Conservation (phyloP, 1,140 invertebrate genomes). For the Cydia splendana region DNA sequence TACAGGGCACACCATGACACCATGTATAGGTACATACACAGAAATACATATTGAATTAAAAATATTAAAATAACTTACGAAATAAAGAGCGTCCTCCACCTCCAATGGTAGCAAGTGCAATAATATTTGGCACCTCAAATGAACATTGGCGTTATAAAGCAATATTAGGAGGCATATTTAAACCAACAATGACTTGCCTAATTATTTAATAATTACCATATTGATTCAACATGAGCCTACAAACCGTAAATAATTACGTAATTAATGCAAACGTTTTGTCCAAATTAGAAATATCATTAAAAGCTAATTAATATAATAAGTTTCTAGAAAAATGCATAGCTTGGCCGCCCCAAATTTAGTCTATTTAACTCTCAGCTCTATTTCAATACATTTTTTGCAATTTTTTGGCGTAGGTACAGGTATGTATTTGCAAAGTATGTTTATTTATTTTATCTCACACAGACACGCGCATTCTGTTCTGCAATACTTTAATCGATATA, state of each 20-base stretch:
- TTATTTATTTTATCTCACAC: too few species aligned
- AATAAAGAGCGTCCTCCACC: neutral
- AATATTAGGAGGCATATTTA: neutral
- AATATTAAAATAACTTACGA: neutral
- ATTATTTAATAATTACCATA: neutral
- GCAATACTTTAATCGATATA: too few species aligned
- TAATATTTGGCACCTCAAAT: neutral
- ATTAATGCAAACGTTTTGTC: neutral
- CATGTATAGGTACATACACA: neutral
- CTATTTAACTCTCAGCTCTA: neutral
- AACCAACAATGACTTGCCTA: neutral
- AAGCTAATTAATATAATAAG: neutral
- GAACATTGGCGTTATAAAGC: neutral
- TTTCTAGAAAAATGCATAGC: neutral
- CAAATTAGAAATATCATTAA: conserved; percentile 10
- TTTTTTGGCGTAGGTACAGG: too few species aligned
- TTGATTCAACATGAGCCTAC: neutral
- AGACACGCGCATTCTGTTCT: too few species aligned
- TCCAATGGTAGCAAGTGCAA: neutral
- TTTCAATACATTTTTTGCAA: too few species aligned
- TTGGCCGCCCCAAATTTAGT: neutral
- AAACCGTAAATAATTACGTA: conserved; percentile 12
- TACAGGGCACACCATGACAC: neutral
- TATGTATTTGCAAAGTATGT: too few species aligned
- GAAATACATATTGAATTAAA: neutral